Evolutionary conservation across 2,113 vertebrate species (phyloP).

Genomic region (Xerus inauris): DNA sequence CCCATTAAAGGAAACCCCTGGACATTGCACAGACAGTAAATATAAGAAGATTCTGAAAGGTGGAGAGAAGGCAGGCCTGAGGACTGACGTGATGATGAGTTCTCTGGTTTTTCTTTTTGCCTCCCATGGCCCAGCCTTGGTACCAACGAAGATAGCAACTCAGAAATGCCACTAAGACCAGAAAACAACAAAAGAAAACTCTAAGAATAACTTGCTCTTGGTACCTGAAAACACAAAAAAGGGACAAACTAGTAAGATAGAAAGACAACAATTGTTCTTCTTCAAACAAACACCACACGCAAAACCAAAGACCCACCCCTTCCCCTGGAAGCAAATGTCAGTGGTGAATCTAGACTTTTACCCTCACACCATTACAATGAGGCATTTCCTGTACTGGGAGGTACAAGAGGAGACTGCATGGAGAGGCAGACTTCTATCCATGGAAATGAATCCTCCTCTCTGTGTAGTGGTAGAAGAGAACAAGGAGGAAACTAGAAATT

Average conservation of each 20-base stretch:
- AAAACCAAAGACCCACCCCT: background rate
- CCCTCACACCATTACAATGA: background rate
- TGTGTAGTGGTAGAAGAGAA: background rate
- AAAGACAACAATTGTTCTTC: background rate
- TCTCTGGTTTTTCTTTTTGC: background rate
- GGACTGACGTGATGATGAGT: background rate
- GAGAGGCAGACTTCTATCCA: background rate
- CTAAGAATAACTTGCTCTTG: background rate
- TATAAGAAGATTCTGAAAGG: background rate
- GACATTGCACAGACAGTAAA: background rate
- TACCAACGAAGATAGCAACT: background rate
- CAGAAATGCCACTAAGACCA: background rate
- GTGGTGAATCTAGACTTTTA: background rate
- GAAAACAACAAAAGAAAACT: background rate
- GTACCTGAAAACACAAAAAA: background rate
- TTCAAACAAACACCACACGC: background rate
- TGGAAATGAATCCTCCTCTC: background rate
- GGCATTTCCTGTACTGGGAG: background rate
- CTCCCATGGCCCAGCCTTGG: background rate
- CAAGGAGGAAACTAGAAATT: background rate
- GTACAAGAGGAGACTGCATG: background rate
- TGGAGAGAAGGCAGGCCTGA: background rate
- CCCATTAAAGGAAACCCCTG: background rate
- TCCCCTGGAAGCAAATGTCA: background rate
- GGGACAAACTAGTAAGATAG: background rate